These are phyloP conservation scores for Pheosia tremula DNA, from an alignment of 2,888 invertebrate species.

Conservation along the genomic window DNA sequence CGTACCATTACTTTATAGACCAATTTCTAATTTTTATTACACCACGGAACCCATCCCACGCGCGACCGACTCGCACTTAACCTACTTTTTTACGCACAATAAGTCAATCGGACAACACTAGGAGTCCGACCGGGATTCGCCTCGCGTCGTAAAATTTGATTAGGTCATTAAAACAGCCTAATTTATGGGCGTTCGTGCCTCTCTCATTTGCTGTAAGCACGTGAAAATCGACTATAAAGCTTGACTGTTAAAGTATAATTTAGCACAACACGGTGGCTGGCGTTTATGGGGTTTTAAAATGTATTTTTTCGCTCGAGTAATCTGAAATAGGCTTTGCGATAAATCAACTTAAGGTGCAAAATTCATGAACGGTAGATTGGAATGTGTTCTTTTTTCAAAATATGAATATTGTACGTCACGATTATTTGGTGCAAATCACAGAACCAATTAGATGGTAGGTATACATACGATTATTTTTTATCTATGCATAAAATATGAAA, in stretches of 20 bases:
- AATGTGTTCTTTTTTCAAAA: conserved; percentile 29
- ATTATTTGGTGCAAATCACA: conserved; percentile 3
- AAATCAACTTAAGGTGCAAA: conserved; percentile 62
- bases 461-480: background rate
- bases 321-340: conserved; percentile 75
- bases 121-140: conserved; percentile 79
- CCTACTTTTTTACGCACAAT: conserved; percentile 62
- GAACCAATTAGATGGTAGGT: background rate
- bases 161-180: conserved; percentile 83
- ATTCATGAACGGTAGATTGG: conserved; percentile 38
- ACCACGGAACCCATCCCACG: conserved; percentile 10
- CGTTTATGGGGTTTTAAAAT: conserved; percentile 62
- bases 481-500: too few relatives aligned
- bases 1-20: background rate
- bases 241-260: conserved; percentile 49
- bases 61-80: conserved; percentile 2
- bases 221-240: conserved; percentile 66
- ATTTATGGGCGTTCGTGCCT: conserved; percentile 80
- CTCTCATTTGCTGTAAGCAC: conserved; percentile 71
- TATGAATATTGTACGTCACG: conserved; percentile 23
- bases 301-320: conserved; percentile 54
- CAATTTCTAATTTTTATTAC: conserved; percentile 16
- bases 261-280: conserved; percentile 36
- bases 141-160: conserved; percentile 84
- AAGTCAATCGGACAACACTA: conserved; percentile 83